Evolutionary conservation across 2,113 vertebrate genomes (phyloP).

Genomic region (Syrmaticus mikado): DNA sequence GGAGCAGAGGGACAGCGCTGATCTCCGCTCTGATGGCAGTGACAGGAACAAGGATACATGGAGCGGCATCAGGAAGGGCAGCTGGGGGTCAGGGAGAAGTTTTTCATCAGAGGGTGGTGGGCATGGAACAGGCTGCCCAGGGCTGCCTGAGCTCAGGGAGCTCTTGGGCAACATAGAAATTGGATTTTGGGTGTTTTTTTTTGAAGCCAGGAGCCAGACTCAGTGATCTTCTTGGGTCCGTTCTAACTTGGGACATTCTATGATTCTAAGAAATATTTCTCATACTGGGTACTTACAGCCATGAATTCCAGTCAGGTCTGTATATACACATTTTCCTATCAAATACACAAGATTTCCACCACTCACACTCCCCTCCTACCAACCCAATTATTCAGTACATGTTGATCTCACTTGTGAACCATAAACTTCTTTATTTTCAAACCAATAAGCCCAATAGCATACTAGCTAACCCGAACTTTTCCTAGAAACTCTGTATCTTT

Average conservation of each 20-base stretch:
- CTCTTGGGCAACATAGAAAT: no score
- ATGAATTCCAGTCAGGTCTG: background rate
- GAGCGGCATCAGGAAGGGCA: no score
- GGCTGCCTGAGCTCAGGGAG: no score
- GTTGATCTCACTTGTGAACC: background rate
- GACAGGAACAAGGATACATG: no score
- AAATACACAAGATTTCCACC: background rate
- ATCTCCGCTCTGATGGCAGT: no score
- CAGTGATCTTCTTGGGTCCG: background rate
- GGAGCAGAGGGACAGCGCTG: no score
- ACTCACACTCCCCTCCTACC: background rate
- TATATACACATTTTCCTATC: background rate
- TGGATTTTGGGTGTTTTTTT: no score
- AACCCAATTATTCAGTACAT: background rate
- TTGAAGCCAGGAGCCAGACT: no score
- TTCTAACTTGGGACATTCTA: background rate
- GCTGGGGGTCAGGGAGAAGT: no score
- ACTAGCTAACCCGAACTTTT: background rate
- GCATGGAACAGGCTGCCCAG: no score
- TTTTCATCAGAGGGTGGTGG: no score
- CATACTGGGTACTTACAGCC: fast-evolving
- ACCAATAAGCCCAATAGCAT: background rate
- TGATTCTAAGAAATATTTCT: background rate
- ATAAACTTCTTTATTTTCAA: background rate
- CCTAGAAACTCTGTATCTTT: background rate